Base-by-base conservation (phyloP, 2,888 invertebrate species). In the Drosophila kambysellisi region DNA sequence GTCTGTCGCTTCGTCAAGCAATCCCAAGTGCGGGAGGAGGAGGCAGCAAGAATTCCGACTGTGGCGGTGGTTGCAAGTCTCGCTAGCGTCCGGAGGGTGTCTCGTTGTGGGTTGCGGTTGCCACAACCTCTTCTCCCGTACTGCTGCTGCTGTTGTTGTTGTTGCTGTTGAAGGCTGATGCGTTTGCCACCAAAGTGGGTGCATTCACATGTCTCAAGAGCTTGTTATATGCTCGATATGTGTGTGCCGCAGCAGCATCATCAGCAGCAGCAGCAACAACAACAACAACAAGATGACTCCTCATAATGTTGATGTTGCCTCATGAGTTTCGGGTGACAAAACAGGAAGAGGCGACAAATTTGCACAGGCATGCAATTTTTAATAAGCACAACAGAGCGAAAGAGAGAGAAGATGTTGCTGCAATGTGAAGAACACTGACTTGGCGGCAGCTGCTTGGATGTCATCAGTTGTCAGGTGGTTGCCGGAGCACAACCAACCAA, bases 181-280 rank as follows among this genome's bases (percentile, higher is more conserved):
- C 80, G 80, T 84, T 87, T 70, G 80, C 83, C 89, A 81, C 82
- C 88, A 92, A 91, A 92, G 92, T 92, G 92, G 92, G 91, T 91
- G 91, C 91, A 91, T 92, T 92, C 92, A 90, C 91, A 92, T 92
- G 91, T 92, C 91, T 92, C 91, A 92, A 92, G 91, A 91, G 91
- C 92, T 92, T 92, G 91, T 92, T 92, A 92, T 91, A 92, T 90
- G 90, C 92, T 92, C 92, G 90, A 91, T 90, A 84, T 62, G 54
- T 75, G 68, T 71, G 51, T 56, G 67, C n/a, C n/a, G n/a, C n/a
- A n/a, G n/a, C 62, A 66, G 50, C 54, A 50, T 32, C 71, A 48
- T 32, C 58, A 69, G 33, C 71, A 48, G 32, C 58, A 69, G 9
- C 72, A 69, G 25, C 68, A 63, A 33, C 69, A 61, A 33, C 65